Evolutionary conservation across 2,113 vertebrate genomes (phyloP).

Genomic region (Mirounga angustirostris): DNA sequence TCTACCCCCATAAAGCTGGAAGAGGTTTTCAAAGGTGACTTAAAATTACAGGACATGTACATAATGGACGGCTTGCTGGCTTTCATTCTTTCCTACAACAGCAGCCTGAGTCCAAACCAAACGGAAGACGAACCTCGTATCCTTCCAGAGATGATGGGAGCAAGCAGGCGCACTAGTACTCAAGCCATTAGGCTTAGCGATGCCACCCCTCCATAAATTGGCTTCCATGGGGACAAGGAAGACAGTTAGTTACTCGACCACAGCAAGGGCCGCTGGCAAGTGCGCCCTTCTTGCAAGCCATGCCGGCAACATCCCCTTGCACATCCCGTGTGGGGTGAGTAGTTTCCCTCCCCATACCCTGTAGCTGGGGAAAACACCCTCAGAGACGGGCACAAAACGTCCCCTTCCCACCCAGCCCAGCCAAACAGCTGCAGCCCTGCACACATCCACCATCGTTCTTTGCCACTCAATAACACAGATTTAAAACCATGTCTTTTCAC

Average conservation of each 20-base stretch:
- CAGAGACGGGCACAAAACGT: rapidly evolving
- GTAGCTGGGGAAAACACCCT: no score
- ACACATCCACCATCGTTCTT: rapidly evolving
- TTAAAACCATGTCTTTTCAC: background rate
- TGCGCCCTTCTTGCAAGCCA: background rate
- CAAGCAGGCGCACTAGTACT: rapidly evolving
- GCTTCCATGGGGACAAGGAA: rapidly evolving
- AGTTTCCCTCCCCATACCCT: rapidly evolving
- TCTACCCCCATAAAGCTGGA: background rate
- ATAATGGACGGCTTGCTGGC: no score
- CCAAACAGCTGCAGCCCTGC: no score
- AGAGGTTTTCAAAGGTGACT: background rate
- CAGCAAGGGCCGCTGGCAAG: background rate
- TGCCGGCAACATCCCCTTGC: rapidly evolving
- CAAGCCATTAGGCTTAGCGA: rapidly evolving
- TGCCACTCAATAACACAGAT: background rate
- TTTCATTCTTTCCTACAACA: rapidly evolving
- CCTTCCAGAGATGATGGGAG: background rate
- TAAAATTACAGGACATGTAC: background rate
- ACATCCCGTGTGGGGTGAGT: rapidly evolving
- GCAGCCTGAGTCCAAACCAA: background rate
- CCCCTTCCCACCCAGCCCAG: rapidly evolving
- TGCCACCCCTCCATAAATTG: rapidly evolving
- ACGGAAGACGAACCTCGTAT: background rate
- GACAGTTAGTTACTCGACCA: background rate